Conservation (phyloP, 1,140 invertebrate species). For the Caenorhabditis elegans region DNA sequence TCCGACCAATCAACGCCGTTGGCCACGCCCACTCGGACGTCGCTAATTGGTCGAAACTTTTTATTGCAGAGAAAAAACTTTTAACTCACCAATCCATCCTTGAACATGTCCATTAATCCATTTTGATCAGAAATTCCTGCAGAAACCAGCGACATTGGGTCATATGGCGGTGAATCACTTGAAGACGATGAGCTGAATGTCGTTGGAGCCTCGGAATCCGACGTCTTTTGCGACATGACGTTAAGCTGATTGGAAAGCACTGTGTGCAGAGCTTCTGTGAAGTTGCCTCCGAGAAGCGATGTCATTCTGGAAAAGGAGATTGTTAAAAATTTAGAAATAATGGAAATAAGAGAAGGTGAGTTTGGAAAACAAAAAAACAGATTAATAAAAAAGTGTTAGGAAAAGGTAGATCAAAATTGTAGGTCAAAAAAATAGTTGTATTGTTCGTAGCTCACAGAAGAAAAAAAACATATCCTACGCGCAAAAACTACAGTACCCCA, state of each 20-base stretch:
- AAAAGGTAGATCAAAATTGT: too few species aligned
- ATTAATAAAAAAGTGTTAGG: too few species aligned
- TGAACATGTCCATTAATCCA: constrained; percentile 2
- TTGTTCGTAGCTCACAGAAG: too few species aligned
- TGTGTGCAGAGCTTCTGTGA: background rate
- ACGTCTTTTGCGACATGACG: background rate
- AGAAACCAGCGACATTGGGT: background rate
- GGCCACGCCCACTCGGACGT: too few species aligned
- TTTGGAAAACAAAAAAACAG: too few species aligned
- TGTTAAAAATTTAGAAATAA: background rate
- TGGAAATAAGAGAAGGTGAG: background rate
- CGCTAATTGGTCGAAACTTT: too few species aligned
- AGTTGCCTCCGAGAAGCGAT: background rate
- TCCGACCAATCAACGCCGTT: too few species aligned
- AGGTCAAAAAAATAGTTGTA: too few species aligned
- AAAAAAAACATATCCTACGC: too few species aligned
- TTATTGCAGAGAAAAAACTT: background rate
- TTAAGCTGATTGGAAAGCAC: background rate
- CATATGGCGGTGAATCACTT: background rate
- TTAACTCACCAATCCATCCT: background rate
- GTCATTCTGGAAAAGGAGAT: background rate
- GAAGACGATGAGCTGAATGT: background rate
- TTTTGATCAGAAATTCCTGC: background rate
- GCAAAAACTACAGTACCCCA: too few species aligned
- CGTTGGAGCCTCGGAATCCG: background rate